These are phyloP conservation scores for Oxygymnocypris stewartii DNA, from an alignment of 2,113 vertebrate genomes.

Conservation along the genomic window DNA sequence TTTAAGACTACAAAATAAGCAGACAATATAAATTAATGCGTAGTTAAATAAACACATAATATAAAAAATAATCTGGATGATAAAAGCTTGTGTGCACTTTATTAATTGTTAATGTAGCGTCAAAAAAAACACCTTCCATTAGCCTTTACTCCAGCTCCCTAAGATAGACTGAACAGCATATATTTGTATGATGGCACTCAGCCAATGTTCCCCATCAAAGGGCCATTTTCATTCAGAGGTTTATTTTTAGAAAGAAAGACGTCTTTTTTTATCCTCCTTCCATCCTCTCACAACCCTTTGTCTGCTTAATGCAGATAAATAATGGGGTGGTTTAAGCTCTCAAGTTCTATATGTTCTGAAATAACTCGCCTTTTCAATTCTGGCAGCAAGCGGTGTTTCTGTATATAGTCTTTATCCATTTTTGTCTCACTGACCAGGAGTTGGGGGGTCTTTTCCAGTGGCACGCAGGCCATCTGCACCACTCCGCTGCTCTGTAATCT, in stretches of 20 bases:
- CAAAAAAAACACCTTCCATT: constrained; percentile 1
- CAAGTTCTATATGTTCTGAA: constrained; percentile 25
- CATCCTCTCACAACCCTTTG: constrained; percentile 18
- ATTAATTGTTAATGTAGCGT: constrained; percentile 23
- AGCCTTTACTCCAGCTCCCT: constrained; percentile 21
- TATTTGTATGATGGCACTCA: constrained; percentile 22
- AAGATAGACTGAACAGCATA: not conserved
- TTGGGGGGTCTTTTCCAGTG: constrained; percentile 22
- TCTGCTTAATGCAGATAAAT: constrained; percentile 27
- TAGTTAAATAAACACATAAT: not conserved
- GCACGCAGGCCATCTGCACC: constrained; percentile 15
- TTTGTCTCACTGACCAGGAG: not conserved
- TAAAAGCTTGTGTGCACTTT: not conserved
- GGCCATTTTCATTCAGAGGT: constrained; percentile 36
- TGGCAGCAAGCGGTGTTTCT: constrained; percentile 28
- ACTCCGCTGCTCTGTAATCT: constrained; percentile 68
- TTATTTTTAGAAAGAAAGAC: constrained; percentile 36
- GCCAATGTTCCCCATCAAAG: constrained; percentile 27
- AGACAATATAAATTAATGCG: not conserved
- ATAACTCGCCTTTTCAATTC: constrained; percentile 1
- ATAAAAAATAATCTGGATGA: constrained; percentile 6
- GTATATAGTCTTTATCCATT: constrained; percentile 5
- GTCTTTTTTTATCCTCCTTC: not conserved
- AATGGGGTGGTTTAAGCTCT: constrained; percentile 26
- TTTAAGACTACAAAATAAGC: not conserved